A percentile compares a stretch with the other conserved stretches of the same genome.
Conservation (phyloP, 2,113 vertebrate genomes). For the Merops nubicus region DNA sequence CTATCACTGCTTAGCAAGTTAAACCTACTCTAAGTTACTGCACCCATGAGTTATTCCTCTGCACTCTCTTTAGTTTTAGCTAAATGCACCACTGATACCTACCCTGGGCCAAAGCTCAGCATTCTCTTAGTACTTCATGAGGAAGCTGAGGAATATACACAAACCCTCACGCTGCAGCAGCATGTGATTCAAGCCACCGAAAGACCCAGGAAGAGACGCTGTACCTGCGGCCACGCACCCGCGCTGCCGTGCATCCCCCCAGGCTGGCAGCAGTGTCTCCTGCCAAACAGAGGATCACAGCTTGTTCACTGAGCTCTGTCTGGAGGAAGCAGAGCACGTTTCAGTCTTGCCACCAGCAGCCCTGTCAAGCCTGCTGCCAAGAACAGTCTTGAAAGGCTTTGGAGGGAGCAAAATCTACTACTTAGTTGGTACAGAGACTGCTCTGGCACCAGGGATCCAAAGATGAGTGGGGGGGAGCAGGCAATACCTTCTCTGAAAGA, state of each 20-base stretch:
- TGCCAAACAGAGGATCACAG: slow-evolving; percentile 33
- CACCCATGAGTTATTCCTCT: neutral
- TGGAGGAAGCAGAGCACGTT: neutral
- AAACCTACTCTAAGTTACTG: neutral
- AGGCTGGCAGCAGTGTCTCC: slow-evolving; percentile 11
- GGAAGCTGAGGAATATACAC: neutral
- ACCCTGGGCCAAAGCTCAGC: neutral
- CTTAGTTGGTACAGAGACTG: neutral
- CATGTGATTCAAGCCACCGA: neutral
- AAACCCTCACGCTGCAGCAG: neutral
- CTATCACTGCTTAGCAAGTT: neutral
- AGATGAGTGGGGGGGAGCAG: neutral
- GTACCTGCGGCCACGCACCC: neutral
- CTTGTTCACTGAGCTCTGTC: slow-evolving; percentile 26
- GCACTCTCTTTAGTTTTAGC: neutral
- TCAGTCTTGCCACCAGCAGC: neutral
- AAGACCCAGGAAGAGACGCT: neutral
- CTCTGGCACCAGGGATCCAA: neutral
- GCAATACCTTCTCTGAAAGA: neutral
- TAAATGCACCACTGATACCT: neutral
- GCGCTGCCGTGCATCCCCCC: neutral
- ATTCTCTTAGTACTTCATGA: neutral
- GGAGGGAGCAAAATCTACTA: neutral
- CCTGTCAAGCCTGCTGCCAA: slow-evolving; percentile 46
- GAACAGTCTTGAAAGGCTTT: neutral